Conservation (phyloP, 2,888 invertebrate species). For the Elmis aenea region DNA sequence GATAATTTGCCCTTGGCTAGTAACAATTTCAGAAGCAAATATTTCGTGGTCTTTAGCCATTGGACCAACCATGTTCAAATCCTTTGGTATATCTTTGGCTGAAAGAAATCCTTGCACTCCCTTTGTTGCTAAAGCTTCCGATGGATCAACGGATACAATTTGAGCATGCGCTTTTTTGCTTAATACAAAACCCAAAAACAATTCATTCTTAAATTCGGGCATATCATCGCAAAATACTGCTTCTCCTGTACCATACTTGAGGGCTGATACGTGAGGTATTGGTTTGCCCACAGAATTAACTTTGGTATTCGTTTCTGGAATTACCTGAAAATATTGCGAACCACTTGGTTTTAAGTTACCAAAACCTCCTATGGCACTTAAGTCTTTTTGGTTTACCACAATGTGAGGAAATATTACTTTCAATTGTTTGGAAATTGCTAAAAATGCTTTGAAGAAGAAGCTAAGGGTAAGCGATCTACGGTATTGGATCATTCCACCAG, state of each 20-base stretch:
- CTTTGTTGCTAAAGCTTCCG: slow-evolving; percentile 64
- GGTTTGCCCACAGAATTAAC: slow-evolving; percentile 78
- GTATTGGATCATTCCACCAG: slow-evolving; percentile 66
- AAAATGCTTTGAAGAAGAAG: slow-evolving; percentile 66
- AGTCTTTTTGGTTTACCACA: slow-evolving; percentile 49
- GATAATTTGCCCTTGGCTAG: slow-evolving; percentile 75
- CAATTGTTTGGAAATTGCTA: slow-evolving; percentile 54
- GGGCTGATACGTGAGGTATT: slow-evolving; percentile 73
- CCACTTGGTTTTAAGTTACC: slow-evolving; percentile 57
- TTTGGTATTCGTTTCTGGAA: slow-evolving; percentile 51
- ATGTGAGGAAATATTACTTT: slow-evolving; percentile 56
- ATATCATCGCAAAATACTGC: slow-evolving; percentile 90
- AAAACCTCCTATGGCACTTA: slow-evolving; percentile 57
- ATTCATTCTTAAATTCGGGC: slow-evolving; percentile 68
- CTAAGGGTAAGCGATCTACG: slow-evolving; percentile 63
- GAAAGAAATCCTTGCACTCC: slow-evolving; percentile 82
- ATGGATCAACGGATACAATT: slow-evolving; percentile 68
- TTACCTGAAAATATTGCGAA: slow-evolving; percentile 64
- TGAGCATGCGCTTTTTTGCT: slow-evolving; percentile 81
- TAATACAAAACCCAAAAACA: slow-evolving; percentile 74
- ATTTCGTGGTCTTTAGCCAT: slow-evolving; percentile 78
- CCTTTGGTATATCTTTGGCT: slow-evolving; percentile 67
- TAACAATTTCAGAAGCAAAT: slow-evolving; percentile 72
- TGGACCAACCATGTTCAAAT: slow-evolving; percentile 64
- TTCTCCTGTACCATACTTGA: slow-evolving; percentile 88